phyloP scores from a whole-genome alignment of 2,888 invertebrate genomes.

The Drosophila picticornis region DNA sequence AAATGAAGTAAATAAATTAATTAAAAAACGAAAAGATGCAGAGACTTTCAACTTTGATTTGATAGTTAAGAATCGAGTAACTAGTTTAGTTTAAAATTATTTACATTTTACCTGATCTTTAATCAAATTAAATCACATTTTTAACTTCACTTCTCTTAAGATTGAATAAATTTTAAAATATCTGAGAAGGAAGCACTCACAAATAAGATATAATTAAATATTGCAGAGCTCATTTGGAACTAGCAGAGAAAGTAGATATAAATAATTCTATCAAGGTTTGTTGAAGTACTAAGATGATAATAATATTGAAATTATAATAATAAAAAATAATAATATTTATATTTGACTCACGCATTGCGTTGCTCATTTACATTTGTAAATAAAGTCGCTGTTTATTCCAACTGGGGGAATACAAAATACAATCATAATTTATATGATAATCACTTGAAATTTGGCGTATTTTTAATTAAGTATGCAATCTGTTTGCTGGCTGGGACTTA shows the following conservation, averaged over 20 bases:
- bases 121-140: not conserved
- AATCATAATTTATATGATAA: conserved; percentile 27
- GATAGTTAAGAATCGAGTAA: too few relatives aligned
- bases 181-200: not conserved
- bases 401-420: not conserved
- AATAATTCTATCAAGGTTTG: not conserved
- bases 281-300: not conserved
- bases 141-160: not conserved
- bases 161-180: not conserved
- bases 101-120: not conserved
- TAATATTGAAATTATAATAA: not conserved
- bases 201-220: not conserved
- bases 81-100: not conserved
- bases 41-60: not conserved
- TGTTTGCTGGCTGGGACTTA: not conserved
- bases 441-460: not conserved
- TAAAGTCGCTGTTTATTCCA: not conserved
- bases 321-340: not conserved
- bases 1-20: not conserved
- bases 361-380: not conserved
- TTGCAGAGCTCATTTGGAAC: not conserved
- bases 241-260: not conserved
- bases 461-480: conserved; percentile 4
- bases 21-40: fast-evolving
- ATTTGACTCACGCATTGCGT: too few relatives aligned